phyloP scores from a whole-genome alignment of 2,888 invertebrate species.

The Carabus problematicus region DNA sequence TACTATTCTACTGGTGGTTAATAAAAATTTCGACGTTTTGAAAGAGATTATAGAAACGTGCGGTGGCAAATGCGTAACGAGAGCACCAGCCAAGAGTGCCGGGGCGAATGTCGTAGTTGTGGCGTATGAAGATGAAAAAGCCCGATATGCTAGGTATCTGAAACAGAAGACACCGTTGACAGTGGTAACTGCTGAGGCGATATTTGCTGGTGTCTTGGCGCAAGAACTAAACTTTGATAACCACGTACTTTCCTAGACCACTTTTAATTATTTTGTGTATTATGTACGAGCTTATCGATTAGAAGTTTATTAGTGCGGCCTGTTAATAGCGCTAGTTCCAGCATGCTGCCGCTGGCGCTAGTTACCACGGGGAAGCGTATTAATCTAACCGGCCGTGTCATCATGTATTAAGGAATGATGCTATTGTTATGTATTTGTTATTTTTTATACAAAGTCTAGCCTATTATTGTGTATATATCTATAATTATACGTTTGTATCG shows the following conservation, averaged over 20 bases:
- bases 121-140: slow-evolving; percentile 51
- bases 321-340: too few relatives aligned
- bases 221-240: slow-evolving; percentile 53
- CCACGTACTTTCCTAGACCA: slow-evolving; percentile 46
- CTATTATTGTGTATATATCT: too few relatives aligned
- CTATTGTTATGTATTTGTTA: too few relatives aligned
- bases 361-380: too few relatives aligned
- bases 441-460: too few relatives aligned
- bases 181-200: slow-evolving; percentile 55
- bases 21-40: slow-evolving; percentile 52
- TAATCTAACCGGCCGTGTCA: too few relatives aligned
- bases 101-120: slow-evolving; percentile 52
- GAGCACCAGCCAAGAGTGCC: slow-evolving; percentile 48
- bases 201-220: slow-evolving; percentile 56
- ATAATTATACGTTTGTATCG: too few relatives aligned
- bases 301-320: too few relatives aligned
- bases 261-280: too few relatives aligned
- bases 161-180: slow-evolving; percentile 53
- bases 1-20: slow-evolving; percentile 51
- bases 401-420: too few relatives aligned
- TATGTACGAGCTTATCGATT: too few relatives aligned
- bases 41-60: slow-evolving; percentile 57
- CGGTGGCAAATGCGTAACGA: slow-evolving; percentile 56
- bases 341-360: too few relatives aligned
- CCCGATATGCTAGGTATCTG: slow-evolving; percentile 52